phyloP scores from a whole-genome alignment of 1,140 invertebrate species.

The Drosophila elegans region DNA sequence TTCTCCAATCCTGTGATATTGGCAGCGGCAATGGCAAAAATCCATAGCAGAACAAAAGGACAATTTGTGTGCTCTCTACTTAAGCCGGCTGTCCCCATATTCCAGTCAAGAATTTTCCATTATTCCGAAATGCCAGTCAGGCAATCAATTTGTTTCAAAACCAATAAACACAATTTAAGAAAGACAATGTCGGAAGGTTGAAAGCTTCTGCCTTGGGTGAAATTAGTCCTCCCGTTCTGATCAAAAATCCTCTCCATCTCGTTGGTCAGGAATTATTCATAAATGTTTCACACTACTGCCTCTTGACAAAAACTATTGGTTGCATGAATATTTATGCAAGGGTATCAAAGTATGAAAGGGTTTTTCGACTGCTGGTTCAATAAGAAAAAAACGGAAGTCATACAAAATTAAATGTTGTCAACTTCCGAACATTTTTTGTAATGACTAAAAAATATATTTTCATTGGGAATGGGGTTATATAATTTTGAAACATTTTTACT shows the following conservation, averaged over 20 bases:
- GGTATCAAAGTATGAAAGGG: not conserved
- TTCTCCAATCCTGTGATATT: slow-evolving; percentile 2
- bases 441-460: too few species aligned
- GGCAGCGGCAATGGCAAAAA: slow-evolving; percentile 23
- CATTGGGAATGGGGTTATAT: too few species aligned
- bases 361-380: not conserved
- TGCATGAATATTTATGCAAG: slow-evolving; percentile 33
- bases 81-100: slow-evolving; percentile 11
- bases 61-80: slow-evolving; percentile 21
- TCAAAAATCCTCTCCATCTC: slow-evolving; percentile 17
- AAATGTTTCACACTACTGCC: slow-evolving; percentile 33
- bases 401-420: too few species aligned
- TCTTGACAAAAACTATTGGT: slow-evolving; percentile 25
- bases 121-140: slow-evolving; percentile 47
- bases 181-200: slow-evolving; percentile 19
- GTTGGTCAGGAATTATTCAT: slow-evolving; percentile 27
- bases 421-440: too few species aligned
- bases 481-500: too few species aligned
- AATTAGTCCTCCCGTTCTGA: slow-evolving; percentile 32
- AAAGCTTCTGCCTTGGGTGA: slow-evolving; percentile 10
- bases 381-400: not conserved
- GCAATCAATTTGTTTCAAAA: slow-evolving; percentile 58
- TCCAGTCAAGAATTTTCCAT: slow-evolving; percentile 39
- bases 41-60: slow-evolving; percentile 12
- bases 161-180: slow-evolving; percentile 52